Evolutionary conservation across 2,888 invertebrate species (phyloP), one percentile per base, ranked within the genome.

Genomic region (Ligdia adustata): DNA sequence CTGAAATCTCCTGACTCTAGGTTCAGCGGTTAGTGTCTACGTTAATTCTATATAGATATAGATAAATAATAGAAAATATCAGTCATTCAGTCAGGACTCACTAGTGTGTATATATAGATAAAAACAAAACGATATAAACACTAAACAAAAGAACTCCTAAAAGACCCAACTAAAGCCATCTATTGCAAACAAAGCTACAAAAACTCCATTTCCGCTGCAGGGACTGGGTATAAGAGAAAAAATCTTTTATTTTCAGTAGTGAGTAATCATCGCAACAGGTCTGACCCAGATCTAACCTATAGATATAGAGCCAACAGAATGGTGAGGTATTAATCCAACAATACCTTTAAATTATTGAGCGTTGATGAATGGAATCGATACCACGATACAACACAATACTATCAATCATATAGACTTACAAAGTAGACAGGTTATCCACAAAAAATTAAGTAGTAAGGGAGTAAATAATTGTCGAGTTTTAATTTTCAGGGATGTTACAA

Each of bases 191-290:
- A 49, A 49, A 38, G 42, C 40, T 18, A 29, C 35, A 18, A 32
- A n/a, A 31, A 43, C 27, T 49, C 40, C 38, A 42, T 51, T 46
- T 52, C 41, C 41, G 29, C 51, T 6, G 18, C 44, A 45, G 41
- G 42, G 38, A 34, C 32, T 7, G 28, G 14, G 31, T 24, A 33
- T 22, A 41, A 33, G 13, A 31, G 49, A 49, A 45, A 50, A 52
- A 50, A 43, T 35, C 42, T 50, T 48, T 56, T 54, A 48, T 57
- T 53, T 53, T 37, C 55, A 38, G 24, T 42, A 33, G 24, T 42
- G 45, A 44, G 53, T 45, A 53, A 60, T 55, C 42, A 60, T 48
- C 46, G 47, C 59, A 60, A 60, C 57, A 60, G 52, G 57, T 60
- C 54, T 53, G 59, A 57, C 59, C 59, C 24, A 60, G 42, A 57